A percentile compares a stretch with the other conserved stretches of the same genome.
phyloP scores from a whole-genome alignment of 2,797 vertebrate genomes.

The Uromys caudimaculatus region DNA sequence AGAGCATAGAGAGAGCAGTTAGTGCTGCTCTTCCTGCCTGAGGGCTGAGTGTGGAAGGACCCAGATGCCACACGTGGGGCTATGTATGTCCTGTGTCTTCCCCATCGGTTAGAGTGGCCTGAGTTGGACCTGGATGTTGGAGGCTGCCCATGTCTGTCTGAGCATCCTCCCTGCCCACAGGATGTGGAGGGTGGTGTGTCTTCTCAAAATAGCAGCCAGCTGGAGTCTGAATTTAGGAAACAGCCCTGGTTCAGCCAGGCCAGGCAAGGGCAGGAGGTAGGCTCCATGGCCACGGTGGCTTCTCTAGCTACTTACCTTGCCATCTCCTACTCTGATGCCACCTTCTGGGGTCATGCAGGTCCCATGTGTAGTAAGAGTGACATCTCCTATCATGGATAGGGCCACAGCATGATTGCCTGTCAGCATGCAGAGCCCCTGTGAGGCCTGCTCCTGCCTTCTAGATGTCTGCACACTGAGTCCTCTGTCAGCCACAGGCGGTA shows the following conservation, averaged over 20 bases:
- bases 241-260: constrained; percentile 37
- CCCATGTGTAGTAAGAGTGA: too few species aligned
- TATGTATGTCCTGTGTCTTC: neutral
- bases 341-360: neutral
- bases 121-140: neutral
- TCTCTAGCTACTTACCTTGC: neutral
- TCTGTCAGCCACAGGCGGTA: neutral
- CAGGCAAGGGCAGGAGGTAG: neutral
- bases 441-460: neutral
- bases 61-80: fast-evolving
- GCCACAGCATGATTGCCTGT: neutral
- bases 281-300: neutral
- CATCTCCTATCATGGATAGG: neutral
- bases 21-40: neutral
- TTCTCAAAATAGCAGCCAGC: constrained; percentile 31
- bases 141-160: neutral
- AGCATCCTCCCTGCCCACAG: constrained; percentile 56
- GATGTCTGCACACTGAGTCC: neutral
- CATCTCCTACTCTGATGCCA: neutral
- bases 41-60: neutral
- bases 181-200: constrained; percentile 1
- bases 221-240: constrained; percentile 52
- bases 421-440: fast-evolving
- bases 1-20: neutral
- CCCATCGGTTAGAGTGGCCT: neutral